Evolutionary conservation across 2,888 invertebrate species (phyloP).

Genomic region (Deilephila porcellus): DNA sequence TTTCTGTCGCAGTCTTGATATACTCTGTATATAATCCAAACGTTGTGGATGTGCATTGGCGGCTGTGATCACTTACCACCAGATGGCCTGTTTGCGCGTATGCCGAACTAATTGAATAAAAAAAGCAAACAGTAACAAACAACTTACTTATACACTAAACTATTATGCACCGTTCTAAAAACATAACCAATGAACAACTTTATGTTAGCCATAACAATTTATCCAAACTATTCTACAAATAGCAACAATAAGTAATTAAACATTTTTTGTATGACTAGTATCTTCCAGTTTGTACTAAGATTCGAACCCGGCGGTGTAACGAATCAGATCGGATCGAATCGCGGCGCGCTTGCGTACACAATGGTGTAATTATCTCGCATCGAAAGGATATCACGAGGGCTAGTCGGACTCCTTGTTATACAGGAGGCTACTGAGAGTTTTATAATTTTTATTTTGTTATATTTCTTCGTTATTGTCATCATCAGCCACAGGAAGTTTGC

Average conservation of each 20-base stretch:
- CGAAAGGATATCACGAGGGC: slow-evolving; percentile 49
- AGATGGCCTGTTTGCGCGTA: too few relatives aligned
- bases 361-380: slow-evolving; percentile 64
- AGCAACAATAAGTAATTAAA: slow-evolving; percentile 11
- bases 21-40: too few relatives aligned
- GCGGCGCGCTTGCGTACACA: slow-evolving; percentile 48
- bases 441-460: background rate
- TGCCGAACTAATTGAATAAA: too few relatives aligned
- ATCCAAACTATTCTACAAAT: background rate
- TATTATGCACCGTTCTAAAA: too few relatives aligned
- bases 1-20: too few relatives aligned
- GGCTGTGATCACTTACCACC: too few relatives aligned
- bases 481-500: too few relatives aligned
- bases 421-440: slow-evolving; percentile 38
- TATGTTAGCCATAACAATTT: slow-evolving; percentile 2
- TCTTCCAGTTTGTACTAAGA: background rate
- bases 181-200: too few relatives aligned
- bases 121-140: too few relatives aligned
- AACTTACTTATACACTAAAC: too few relatives aligned
- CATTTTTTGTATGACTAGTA: slow-evolving; percentile 13
- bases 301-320: slow-evolving; percentile 39
- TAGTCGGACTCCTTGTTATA: slow-evolving; percentile 39
- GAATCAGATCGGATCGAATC: slow-evolving; percentile 38
- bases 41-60: too few relatives aligned
- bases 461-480: too few relatives aligned